Evolutionary conservation across 2,113 vertebrate genomes (phyloP).

Genomic region (Acrocephalus kingi): DNA sequence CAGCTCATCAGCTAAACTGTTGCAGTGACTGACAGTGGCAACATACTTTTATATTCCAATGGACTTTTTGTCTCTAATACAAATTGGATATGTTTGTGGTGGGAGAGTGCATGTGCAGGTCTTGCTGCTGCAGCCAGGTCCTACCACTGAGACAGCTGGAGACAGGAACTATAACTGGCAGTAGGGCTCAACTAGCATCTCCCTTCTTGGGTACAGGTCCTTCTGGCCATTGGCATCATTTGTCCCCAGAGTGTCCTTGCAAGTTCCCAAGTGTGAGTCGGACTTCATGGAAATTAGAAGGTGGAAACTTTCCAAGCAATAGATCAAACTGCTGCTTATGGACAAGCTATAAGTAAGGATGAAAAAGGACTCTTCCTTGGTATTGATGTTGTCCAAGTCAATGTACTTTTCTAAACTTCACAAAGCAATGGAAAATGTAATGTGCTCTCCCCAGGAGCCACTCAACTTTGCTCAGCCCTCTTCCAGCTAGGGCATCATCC

Average conservation of each 20-base stretch:
- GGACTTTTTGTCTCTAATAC: background rate
- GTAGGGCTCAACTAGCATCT: background rate
- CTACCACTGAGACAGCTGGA: background rate
- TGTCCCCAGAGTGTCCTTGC: background rate
- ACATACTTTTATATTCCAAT: rapidly evolving
- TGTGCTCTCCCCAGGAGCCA: background rate
- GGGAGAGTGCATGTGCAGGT: background rate
- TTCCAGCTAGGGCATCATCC: background rate
- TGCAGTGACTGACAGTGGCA: background rate
- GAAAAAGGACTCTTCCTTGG: background rate
- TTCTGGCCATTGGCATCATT: background rate
- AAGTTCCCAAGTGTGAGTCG: background rate
- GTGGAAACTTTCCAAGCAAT: background rate
- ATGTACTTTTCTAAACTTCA: background rate
- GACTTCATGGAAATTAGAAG: background rate
- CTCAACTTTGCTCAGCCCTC: background rate
- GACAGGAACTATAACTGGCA: background rate
- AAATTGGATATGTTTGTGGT: background rate
- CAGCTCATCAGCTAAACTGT: background rate
- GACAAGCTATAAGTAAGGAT: background rate
- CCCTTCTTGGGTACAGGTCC: rapidly evolving
- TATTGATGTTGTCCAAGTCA: background rate
- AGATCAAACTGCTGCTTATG: background rate
- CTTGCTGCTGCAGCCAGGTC: background rate
- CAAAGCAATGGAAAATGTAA: background rate